Conservation (phyloP, 2,888 invertebrate species). For the Amphipyra berbera region DNA sequence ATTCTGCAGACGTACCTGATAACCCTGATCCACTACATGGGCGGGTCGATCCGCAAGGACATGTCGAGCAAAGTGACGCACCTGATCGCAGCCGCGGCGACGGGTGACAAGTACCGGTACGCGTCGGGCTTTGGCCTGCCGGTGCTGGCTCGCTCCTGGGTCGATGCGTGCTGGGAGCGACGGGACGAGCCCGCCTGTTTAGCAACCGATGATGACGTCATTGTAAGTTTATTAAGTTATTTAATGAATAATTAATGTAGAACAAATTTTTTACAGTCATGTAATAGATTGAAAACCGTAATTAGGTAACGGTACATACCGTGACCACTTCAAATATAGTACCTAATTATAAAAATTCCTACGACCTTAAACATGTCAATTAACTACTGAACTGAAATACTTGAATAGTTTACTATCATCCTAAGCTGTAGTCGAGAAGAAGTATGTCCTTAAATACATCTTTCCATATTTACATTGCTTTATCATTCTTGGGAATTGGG, state of each 20-base stretch:
- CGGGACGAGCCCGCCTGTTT: constrained; percentile 92
- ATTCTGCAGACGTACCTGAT: constrained; percentile 94
- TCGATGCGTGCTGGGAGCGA: constrained; percentile 95
- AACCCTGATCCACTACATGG: constrained; percentile 98
- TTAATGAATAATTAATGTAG: not conserved
- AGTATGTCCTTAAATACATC: no score
- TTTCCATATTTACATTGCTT: no score
- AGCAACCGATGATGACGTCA: constrained; percentile 92
- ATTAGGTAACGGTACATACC: not conserved
- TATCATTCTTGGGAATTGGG: no score
- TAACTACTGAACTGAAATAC: no score
- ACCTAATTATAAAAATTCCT: no score
- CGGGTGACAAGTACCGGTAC: constrained; percentile 98
- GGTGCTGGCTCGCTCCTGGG: constrained; percentile 97
- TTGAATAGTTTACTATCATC: no score
- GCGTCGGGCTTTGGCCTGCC: constrained; percentile 97
- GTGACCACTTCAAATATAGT: no score
- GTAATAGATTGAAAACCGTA: no score
- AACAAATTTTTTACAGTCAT: not conserved
- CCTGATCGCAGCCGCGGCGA: constrained; percentile 96
- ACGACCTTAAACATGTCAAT: no score
- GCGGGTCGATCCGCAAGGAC: constrained; percentile 98
- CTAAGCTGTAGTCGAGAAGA: no score
- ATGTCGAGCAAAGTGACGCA: constrained; percentile 97
- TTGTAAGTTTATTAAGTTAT: constrained; percentile 85